A percentile compares a stretch with the other conserved stretches of the same genome.
Conservation (phyloP, 1,140 invertebrate species). For the Pogonognathellus flavescens region DNA sequence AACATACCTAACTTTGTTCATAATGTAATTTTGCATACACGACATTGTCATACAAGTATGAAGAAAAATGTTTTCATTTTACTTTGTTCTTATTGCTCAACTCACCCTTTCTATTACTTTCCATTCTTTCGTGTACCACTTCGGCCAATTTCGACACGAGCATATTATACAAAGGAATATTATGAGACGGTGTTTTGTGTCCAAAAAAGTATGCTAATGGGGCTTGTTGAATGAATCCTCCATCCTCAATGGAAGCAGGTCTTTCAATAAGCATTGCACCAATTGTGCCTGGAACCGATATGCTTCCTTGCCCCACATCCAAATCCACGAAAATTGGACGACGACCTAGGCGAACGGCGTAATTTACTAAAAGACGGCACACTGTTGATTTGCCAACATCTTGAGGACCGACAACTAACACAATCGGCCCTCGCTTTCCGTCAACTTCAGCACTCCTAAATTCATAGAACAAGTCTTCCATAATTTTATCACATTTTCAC, state of each 20-base stretch:
- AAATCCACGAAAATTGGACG: constrained; percentile 94
- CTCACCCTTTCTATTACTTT: constrained; percentile 86
- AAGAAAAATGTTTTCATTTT: no score
- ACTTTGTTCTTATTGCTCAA: no score
- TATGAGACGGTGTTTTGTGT: constrained; percentile 82
- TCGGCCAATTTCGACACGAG: constrained; percentile 88
- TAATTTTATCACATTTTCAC: neutral
- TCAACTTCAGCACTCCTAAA: constrained; percentile 63
- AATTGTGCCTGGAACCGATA: constrained; percentile 92
- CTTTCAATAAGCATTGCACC: constrained; percentile 91
- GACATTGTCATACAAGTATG: no score
- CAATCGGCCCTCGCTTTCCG: constrained; percentile 79
- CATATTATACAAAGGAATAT: constrained; percentile 88
- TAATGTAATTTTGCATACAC: no score
- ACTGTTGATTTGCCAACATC: constrained; percentile 98
- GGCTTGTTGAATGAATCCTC: constrained; percentile 89
- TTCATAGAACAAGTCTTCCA: neutral
- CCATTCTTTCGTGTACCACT: constrained; percentile 86
- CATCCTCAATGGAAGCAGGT: constrained; percentile 89
- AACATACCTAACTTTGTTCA: no score
- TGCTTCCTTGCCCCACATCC: constrained; percentile 95
- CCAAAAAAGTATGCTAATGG: constrained; percentile 96
- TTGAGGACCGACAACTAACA: constrained; percentile 92
- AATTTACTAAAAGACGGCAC: constrained; percentile 91
- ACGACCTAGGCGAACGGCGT: constrained; percentile 88